Conservation (phyloP, 1,140 invertebrate genomes). For the Lamellibrachia luymesi region DNA sequence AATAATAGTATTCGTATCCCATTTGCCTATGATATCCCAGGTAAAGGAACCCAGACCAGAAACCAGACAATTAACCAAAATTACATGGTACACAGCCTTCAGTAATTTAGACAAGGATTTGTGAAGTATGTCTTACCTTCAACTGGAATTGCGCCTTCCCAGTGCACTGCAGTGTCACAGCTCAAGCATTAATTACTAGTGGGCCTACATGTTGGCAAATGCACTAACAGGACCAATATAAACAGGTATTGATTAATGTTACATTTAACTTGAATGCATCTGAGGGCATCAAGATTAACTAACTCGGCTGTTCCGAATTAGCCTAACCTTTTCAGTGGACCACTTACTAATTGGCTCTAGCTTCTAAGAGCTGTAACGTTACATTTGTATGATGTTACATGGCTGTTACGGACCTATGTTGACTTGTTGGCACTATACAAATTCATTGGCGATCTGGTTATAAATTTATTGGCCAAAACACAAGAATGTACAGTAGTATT, state of each 20-base stretch:
- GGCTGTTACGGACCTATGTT: background rate
- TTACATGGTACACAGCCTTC: no score
- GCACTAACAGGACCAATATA: background rate
- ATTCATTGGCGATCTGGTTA: background rate
- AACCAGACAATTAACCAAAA: background rate
- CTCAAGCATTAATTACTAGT: background rate
- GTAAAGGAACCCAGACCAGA: background rate
- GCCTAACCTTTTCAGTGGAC: background rate
- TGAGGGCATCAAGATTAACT: background rate
- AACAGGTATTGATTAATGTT: background rate
- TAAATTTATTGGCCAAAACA: background rate
- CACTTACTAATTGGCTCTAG: background rate
- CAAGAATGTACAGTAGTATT: background rate
- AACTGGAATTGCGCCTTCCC: background rate
- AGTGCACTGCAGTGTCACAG: background rate
- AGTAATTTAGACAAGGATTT: no score
- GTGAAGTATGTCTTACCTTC: background rate
- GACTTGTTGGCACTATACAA: no score
- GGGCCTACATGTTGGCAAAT: background rate
- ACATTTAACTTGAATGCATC: background rate
- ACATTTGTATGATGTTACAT: background rate
- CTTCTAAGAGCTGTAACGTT: background rate
- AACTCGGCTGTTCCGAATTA: background rate
- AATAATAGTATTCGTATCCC: background rate
- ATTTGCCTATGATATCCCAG: background rate